These are phyloP conservation scores for Xestia xanthographa DNA, from an alignment of 2,888 invertebrate species.

Conservation along the genomic window DNA sequence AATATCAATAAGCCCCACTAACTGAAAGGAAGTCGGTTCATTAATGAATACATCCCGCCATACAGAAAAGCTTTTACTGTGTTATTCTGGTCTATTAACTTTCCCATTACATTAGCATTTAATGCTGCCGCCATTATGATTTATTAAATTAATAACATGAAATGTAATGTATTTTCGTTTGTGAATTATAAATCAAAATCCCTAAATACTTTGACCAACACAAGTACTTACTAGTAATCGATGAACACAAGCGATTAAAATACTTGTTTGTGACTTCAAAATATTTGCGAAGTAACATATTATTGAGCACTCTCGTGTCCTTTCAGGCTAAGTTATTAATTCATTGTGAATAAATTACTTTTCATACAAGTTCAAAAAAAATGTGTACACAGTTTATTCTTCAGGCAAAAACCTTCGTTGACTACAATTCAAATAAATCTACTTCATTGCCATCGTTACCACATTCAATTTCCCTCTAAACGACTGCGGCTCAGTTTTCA, in stretches of 20 bases:
- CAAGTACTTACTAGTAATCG: no score
- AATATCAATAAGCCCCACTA: conserved; percentile 18
- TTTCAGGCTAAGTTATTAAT: background rate
- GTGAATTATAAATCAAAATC: conserved; percentile 8
- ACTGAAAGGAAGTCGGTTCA: conserved; percentile 18
- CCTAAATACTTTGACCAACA: background rate
- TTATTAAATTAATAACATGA: background rate
- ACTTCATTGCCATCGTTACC: conserved; percentile 8
- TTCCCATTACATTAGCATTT: conserved; percentile 2
- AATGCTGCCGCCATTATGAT: background rate
- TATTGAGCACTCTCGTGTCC: background rate
- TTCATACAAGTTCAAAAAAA: background rate
- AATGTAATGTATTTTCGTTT: background rate
- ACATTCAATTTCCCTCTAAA: conserved; percentile 24
- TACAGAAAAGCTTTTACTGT: conserved; percentile 8
- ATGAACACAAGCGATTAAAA: background rate
- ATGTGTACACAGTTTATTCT: conserved; percentile 1
- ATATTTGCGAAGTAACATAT: background rate
- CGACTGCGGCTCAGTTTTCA: conserved; percentile 37
- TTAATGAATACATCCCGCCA: conserved; percentile 1
- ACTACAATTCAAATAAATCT: background rate
- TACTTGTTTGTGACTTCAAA: background rate
- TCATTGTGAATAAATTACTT: background rate
- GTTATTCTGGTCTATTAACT: conserved; percentile 24
- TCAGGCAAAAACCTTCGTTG: conserved; percentile 5